Conservation (phyloP, 2,888 invertebrate genomes). For the Linnaemya vulpina region DNA sequence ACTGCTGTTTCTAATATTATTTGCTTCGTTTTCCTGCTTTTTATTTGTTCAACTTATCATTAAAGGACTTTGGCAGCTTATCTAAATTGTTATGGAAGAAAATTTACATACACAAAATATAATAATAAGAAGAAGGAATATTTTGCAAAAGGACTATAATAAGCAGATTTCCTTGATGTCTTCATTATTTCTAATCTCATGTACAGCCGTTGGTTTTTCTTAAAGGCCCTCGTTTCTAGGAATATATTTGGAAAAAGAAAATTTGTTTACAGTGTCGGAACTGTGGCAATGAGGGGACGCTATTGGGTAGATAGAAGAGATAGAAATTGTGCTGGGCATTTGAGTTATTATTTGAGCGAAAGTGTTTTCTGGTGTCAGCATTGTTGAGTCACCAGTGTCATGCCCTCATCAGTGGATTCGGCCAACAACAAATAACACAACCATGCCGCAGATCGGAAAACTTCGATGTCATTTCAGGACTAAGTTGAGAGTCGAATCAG, state of each 20-base stretch:
- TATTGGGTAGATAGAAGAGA: no score
- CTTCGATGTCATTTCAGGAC: no score
- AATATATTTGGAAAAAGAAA: neutral
- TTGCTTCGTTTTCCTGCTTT: slow-evolving; percentile 55
- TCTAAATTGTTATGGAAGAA: slow-evolving; percentile 67
- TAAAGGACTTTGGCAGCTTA: slow-evolving; percentile 66
- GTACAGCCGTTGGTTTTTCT: neutral
- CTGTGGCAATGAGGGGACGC: no score
- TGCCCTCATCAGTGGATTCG: no score
- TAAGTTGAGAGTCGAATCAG: no score
- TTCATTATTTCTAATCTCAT: slow-evolving; percentile 16
- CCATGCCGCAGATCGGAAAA: no score
- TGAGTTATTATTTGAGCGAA: no score
- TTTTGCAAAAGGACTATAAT: slow-evolving; percentile 3
- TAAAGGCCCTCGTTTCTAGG: neutral
- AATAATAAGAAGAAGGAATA: slow-evolving; percentile 33
- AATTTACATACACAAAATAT: slow-evolving; percentile 63
- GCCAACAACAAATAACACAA: no score
- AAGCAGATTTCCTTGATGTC: slow-evolving; percentile 16
- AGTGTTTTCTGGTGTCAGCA: no score
- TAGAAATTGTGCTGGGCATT: no score
- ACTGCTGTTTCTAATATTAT: slow-evolving; percentile 26
- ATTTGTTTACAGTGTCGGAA: neutral
- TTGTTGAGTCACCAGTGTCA: no score
- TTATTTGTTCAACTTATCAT: slow-evolving; percentile 68